A percentile compares a stretch with the other conserved stretches of the same genome.
phyloP scores from a whole-genome alignment of 2,797 vertebrate genomes.

The Phalloptychus januarius region DNA sequence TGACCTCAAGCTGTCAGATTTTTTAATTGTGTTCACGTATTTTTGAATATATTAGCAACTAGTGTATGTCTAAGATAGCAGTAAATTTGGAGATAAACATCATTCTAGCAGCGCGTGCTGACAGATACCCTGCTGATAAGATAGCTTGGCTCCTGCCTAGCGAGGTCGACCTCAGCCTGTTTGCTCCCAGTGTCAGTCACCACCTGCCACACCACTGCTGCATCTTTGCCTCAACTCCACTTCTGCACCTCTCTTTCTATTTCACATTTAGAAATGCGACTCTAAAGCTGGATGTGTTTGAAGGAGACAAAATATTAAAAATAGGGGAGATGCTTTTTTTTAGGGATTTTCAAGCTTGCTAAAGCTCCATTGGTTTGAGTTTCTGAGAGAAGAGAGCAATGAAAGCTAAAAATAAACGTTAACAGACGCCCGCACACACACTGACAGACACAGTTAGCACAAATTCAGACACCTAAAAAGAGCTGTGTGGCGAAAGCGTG shows the following conservation, averaged over 20 bases:
- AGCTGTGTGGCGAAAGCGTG: conserved; percentile 52
- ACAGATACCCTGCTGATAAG: conserved; percentile 70
- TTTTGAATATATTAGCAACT: conserved; percentile 42
- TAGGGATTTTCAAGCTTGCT: background rate
- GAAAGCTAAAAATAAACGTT: background rate
- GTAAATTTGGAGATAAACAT: conserved; percentile 54
- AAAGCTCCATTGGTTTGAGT: conserved; percentile 6
- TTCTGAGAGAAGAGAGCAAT: conserved; percentile 14
- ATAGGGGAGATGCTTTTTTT: conserved; percentile 7
- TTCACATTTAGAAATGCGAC: conserved; percentile 26
- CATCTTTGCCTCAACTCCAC: conserved; percentile 28
- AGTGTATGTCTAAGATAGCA: conserved; percentile 20
- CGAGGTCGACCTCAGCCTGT: conserved; percentile 77
- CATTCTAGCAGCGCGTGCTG: conserved; percentile 60
- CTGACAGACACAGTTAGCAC: conserved; percentile 2
- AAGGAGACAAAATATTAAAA: conserved; percentile 4
- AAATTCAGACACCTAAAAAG: conserved; percentile 23
- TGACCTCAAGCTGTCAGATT: background rate
- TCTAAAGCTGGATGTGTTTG: conserved; percentile 14
- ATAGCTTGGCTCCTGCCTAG: conserved; percentile 69
- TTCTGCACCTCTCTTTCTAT: conserved; percentile 20
- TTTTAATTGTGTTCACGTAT: background rate
- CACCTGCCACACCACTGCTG: conserved; percentile 46
- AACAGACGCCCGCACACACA: conserved; percentile 1
- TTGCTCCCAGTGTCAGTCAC: conserved; percentile 77